Evolutionary conservation across 2,113 vertebrate species (phyloP).

Genomic region (Microcebus griseorufus): DNA sequence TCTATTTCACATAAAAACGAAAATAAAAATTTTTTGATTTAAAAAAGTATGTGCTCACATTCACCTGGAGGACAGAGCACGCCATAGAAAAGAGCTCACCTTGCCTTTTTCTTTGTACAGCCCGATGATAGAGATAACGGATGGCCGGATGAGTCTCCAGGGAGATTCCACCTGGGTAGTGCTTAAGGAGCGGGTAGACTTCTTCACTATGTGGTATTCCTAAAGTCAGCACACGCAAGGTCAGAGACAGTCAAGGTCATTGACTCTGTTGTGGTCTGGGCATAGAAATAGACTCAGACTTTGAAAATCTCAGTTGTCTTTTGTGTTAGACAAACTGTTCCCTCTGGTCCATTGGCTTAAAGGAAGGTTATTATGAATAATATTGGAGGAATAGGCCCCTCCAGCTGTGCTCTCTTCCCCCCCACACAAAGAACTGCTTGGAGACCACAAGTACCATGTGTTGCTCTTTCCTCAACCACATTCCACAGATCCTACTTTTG

Average conservation of each 20-base stretch:
- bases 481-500: neutral
- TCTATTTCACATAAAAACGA: neutral
- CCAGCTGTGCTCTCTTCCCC: neutral
- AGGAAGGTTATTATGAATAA: neutral
- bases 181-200: conserved; percentile 95
- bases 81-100: conserved; percentile 84
- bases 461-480: neutral
- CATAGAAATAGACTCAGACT: neutral
- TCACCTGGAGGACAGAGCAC: neutral
- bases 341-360: neutral
- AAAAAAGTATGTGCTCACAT: neutral
- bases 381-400: neutral
- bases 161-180: conserved; percentile 97
- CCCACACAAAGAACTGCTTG: neutral
- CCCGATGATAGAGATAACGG: conserved; percentile 98
- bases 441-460: neutral
- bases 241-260: neutral
- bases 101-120: conserved; percentile 99
- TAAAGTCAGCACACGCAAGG: conserved; percentile 68
- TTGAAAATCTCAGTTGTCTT: conserved; percentile 1
- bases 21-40: neutral
- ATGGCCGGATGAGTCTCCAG: conserved; percentile 96
- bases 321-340: neutral
- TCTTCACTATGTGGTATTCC: conserved; percentile 96
- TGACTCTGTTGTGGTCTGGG: neutral